phyloP scores from a whole-genome alignment of 2,113 vertebrate species.

The Acrocephalus kingi region DNA sequence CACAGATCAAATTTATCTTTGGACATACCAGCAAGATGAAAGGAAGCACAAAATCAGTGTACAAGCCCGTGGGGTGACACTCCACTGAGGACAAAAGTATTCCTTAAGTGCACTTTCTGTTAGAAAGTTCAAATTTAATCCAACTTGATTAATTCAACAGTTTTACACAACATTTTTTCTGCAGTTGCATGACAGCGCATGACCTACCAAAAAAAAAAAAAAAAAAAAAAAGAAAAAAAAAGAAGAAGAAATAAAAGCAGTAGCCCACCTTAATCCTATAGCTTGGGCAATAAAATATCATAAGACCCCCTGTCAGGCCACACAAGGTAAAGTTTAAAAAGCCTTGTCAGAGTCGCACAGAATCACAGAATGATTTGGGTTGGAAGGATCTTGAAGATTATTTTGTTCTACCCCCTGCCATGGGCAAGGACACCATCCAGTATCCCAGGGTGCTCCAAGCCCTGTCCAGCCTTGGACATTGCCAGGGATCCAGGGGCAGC shows the following conservation, averaged over 20 bases:
- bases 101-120: neutral
- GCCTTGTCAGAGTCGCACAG: neutral
- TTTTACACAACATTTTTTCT: neutral
- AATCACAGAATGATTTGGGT: neutral
- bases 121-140: neutral
- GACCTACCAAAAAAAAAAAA: neutral
- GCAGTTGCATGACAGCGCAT: neutral
- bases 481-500: neutral
- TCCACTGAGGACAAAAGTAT: neutral
- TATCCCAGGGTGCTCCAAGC: rapidly evolving
- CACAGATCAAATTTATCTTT: neutral
- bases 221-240: neutral
- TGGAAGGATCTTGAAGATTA: neutral
- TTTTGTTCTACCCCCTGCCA: neutral
- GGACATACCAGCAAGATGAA: neutral
- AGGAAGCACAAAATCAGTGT: neutral
- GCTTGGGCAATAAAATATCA: neutral
- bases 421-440: neutral
- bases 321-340: neutral
- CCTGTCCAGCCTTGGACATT: rapidly evolving
- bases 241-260: neutral
- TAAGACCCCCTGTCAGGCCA: neutral
- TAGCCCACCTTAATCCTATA: neutral
- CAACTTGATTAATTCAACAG: neutral
- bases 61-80: neutral